Evolutionary conservation across 2,797 vertebrate genomes (phyloP).

Genomic region (Australoheros facetus): DNA sequence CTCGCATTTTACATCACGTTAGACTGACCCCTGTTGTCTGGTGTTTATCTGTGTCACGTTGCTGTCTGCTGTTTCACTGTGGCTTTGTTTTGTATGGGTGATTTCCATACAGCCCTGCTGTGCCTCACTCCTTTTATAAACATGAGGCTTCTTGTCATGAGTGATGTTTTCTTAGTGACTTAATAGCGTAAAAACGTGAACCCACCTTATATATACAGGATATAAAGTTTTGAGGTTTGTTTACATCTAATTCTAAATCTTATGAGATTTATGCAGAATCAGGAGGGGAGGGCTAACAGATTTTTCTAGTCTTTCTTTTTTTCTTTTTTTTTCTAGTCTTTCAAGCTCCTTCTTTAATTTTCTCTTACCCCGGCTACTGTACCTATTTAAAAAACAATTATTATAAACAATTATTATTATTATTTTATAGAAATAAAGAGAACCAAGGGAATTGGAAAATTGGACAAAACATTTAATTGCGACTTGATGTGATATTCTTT

Average conservation of each 20-base stretch:
- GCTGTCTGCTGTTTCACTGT: conserved; percentile 20
- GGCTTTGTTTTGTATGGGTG: conserved; percentile 21
- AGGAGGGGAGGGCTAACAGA: neutral
- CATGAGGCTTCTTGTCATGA: conserved; percentile 15
- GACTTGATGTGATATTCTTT: neutral
- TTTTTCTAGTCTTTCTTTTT: conserved; percentile 8
- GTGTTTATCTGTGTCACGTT: conserved; percentile 48
- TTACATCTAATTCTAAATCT: conserved; percentile 46
- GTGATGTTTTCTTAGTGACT: conserved; percentile 12
- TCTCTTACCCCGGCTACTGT: conserved; percentile 16
- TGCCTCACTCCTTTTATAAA: conserved; percentile 42
- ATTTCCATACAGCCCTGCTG: conserved; percentile 32
- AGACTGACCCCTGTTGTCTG: conserved; percentile 66
- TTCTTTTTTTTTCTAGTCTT: conserved; percentile 21
- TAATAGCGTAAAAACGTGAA: conserved; percentile 13
- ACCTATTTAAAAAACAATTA: conserved; percentile 12
- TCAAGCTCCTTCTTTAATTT: conserved; percentile 20
- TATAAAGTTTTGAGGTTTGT: conserved; percentile 34
- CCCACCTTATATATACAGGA: neutral
- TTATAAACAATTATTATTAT: no score
- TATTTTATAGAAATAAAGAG: neutral
- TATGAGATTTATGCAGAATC: conserved; percentile 40
- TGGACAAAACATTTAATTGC: neutral
- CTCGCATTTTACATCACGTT: conserved; percentile 31
- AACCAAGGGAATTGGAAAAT: neutral